Percentiles rank a stretch among this genome's conserved stretches.
phyloP scores from a whole-genome alignment of 2,797 vertebrate genomes.

The Periophthalmus magnuspinnatus region DNA sequence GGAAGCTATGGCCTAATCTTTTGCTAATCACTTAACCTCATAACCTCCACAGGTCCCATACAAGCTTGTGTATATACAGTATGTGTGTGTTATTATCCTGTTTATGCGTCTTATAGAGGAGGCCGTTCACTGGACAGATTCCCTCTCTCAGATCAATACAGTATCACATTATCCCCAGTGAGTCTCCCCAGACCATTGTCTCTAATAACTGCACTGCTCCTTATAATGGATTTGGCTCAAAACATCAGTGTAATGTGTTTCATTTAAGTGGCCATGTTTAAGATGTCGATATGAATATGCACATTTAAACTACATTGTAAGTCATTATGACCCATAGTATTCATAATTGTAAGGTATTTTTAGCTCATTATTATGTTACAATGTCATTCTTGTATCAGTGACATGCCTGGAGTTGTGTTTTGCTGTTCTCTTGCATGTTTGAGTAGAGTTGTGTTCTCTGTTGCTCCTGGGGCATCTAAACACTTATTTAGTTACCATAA shows the following conservation, averaged over 20 bases:
- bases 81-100: background rate
- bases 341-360: no score
- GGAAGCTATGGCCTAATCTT: no score
- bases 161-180: conserved; percentile 24
- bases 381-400: no score
- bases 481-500: no score
- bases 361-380: no score
- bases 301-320: conserved; percentile 1
- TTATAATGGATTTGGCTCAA: conserved; percentile 16
- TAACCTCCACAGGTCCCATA: no score
- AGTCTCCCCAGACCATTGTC: conserved; percentile 17
- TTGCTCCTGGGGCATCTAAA: no score
- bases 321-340: no score
- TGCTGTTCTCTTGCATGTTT: no score
- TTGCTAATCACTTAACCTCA: no score
- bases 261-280: conserved; percentile 7
- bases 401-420: no score
- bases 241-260: conserved; percentile 15
- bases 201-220: conserved; percentile 12
- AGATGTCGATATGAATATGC: conserved; percentile 6
- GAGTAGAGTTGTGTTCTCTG: no score
- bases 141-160: conserved; percentile 31
- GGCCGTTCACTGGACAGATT: background rate
- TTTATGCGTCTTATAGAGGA: background rate
- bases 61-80: background rate